Evolutionary conservation across 2,113 vertebrate genomes (phyloP).

Genomic region (Microcebus lehilahytsara): DNA sequence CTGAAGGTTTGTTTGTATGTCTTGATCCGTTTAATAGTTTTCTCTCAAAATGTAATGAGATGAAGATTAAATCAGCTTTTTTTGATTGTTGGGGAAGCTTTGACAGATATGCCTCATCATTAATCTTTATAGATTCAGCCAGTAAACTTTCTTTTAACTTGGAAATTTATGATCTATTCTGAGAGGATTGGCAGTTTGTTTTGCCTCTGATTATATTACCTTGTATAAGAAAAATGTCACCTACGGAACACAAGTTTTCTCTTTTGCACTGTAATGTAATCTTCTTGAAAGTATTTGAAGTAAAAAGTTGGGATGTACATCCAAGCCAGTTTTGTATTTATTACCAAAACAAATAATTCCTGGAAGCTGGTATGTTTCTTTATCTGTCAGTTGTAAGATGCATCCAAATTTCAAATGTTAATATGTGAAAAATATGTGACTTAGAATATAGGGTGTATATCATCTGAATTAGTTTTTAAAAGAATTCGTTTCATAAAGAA

Average conservation of each 20-base stretch:
- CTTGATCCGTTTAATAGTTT: slow-evolving; percentile 3
- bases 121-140: not conserved
- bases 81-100: not conserved
- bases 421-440: not conserved
- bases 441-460: not conserved
- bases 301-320: not conserved
- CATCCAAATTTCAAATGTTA: not conserved
- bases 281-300: slow-evolving; percentile 46
- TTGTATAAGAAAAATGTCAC: not conserved
- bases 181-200: not conserved
- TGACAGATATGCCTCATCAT: not conserved
- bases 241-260: not conserved
- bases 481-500: slow-evolving; percentile 7
- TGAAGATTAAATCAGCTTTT: slow-evolving; percentile 7
- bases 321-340: not conserved
- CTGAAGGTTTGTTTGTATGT: not conserved
- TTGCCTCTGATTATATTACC: not conserved
- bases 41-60: slow-evolving; percentile 32
- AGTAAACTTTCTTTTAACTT: not conserved
- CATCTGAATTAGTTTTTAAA: not conserved
- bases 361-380: slow-evolving; percentile 11
- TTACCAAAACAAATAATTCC: not conserved
- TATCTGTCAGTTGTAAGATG: not conserved
- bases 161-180: slow-evolving; percentile 22
- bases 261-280: not conserved